phyloP scores from a whole-genome alignment of 2,797 vertebrate genomes.

The Xiphophorus birchmanni region DNA sequence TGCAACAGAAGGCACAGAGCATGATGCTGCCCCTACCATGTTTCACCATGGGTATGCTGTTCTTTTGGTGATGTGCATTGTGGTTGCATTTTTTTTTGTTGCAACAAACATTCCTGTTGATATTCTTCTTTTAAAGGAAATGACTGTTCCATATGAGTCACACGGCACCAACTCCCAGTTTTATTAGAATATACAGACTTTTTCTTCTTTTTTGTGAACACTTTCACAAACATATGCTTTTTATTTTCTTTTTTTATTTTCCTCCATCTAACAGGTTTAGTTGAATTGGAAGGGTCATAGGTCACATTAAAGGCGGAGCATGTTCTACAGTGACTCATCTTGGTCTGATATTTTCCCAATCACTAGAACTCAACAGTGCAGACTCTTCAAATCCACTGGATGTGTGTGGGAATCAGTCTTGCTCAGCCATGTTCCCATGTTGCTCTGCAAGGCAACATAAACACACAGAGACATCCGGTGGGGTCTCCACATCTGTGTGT shows the following conservation, averaged over 20 bases:
- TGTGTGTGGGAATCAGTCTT: slow-evolving; percentile 39
- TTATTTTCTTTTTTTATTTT: neutral
- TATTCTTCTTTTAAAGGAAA: neutral
- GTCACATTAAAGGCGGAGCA: neutral
- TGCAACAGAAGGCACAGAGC: neutral
- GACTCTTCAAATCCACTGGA: neutral
- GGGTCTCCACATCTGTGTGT: slow-evolving; percentile 24
- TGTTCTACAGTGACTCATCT: neutral
- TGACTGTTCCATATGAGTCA: neutral
- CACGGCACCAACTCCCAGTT: neutral
- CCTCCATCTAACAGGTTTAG: too few species aligned
- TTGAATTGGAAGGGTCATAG: neutral
- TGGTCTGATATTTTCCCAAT: neutral
- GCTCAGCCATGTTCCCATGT: slow-evolving; percentile 46
- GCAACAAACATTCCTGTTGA: neutral
- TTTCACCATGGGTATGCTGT: neutral
- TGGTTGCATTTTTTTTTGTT: neutral
- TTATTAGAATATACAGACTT: neutral
- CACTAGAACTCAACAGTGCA: neutral
- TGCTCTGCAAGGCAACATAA: slow-evolving; percentile 30
- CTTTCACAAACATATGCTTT: neutral
- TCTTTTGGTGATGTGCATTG: neutral
- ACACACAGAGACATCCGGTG: slow-evolving; percentile 49
- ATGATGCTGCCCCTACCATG: neutral
- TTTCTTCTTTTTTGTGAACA: neutral